A percentile compares a stretch with the other conserved stretches of the same genome.
Conservation (phyloP, 2,797 vertebrate genomes). For the Mycteria americana region DNA sequence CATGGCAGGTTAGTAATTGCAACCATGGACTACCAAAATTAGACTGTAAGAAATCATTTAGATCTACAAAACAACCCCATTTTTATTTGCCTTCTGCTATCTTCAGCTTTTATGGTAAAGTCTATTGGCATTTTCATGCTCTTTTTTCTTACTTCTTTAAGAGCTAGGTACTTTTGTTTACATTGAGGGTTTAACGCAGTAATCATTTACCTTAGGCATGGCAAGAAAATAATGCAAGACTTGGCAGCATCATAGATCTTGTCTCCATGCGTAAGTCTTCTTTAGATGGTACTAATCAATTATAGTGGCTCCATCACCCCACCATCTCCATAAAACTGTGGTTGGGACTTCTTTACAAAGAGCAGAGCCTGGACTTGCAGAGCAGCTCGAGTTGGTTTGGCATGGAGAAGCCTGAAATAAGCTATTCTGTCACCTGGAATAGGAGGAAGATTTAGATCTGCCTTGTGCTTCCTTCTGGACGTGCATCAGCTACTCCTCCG, state of each 20-base stretch:
- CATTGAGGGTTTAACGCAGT: background rate
- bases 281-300: background rate
- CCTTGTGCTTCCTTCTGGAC: background rate
- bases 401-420: background rate
- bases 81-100: background rate
- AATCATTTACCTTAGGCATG: constrained; percentile 1
- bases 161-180: background rate
- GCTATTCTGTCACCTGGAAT: background rate
- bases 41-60: background rate
- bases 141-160: background rate
- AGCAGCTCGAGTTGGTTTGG: background rate
- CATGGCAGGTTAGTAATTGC: background rate
- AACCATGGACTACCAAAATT: background rate
- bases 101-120: background rate
- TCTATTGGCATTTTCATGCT: background rate
- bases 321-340: background rate
- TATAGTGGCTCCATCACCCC: background rate
- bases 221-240: background rate
- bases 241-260: background rate
- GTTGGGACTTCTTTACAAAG: background rate
- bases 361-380: background rate
- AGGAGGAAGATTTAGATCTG: background rate
- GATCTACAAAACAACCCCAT: background rate
- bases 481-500: background rate
- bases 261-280: background rate